These are phyloP conservation scores for Puntigrus tetrazona DNA, from an alignment of 2,113 vertebrate species.

Conservation along the genomic window DNA sequence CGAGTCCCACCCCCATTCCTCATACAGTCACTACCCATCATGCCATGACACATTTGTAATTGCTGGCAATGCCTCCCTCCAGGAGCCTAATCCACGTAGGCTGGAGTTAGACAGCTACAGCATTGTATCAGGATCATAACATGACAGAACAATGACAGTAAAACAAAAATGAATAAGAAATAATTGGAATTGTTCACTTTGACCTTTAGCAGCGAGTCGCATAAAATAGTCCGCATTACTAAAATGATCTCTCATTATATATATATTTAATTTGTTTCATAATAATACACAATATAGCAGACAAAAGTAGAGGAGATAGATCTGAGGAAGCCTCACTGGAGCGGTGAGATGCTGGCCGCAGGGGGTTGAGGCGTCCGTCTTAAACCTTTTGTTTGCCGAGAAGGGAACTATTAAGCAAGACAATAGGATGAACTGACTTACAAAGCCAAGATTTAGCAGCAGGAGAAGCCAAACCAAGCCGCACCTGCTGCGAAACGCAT, in stretches of 20 bases:
- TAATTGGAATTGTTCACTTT: background rate
- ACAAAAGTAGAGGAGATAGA: background rate
- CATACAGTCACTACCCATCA: slow-evolving; percentile 39
- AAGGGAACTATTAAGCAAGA: slow-evolving; percentile 35
- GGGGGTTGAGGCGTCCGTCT: slow-evolving; percentile 32
- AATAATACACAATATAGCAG: background rate
- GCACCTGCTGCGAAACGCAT: slow-evolving; percentile 12
- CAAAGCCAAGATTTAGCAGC: background rate
- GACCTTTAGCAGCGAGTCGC: background rate
- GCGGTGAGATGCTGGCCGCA: background rate
- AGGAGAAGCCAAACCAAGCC: background rate
- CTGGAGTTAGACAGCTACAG: background rate
- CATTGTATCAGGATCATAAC: slow-evolving; percentile 19
- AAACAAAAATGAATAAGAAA: background rate
- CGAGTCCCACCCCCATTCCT: slow-evolving; percentile 36
- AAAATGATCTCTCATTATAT: background rate
- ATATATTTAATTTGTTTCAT: background rate
- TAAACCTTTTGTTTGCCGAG: slow-evolving; percentile 42
- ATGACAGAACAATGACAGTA: slow-evolving; percentile 9
- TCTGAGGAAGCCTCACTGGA: background rate
- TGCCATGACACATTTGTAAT: slow-evolving; percentile 41
- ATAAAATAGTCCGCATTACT: background rate
- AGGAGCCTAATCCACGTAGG: background rate
- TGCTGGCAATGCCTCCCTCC: background rate
- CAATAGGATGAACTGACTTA: slow-evolving; percentile 29